A percentile compares a stretch with the other conserved stretches of the same genome.
phyloP scores from a whole-genome alignment of 1,140 invertebrate genomes.

The Drosophila burlai region DNA sequence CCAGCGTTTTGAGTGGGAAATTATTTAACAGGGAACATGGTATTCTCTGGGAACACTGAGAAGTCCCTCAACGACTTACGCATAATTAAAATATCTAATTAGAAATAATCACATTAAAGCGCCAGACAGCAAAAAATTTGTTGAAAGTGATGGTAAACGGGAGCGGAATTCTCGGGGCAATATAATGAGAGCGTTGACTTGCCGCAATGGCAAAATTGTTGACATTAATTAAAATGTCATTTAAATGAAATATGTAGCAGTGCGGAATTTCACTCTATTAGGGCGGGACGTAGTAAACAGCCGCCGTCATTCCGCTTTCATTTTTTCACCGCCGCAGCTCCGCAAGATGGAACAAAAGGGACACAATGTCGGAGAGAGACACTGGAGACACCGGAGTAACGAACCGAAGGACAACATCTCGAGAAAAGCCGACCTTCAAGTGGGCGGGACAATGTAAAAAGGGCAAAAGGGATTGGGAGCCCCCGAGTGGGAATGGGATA shows the following conservation, averaged over 20 bases:
- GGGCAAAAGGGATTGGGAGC: slow-evolving; percentile 38
- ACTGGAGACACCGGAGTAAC: slow-evolving; percentile 24
- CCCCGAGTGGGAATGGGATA: slow-evolving; percentile 7
- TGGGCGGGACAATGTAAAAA: slow-evolving; percentile 25
- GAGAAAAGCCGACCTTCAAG: slow-evolving; percentile 23
- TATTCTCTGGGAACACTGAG: background rate
- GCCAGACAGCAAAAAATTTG: slow-evolving; percentile 30
- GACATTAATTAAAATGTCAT: slow-evolving; percentile 84
- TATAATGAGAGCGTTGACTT: slow-evolving; percentile 49
- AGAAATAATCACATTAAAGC: slow-evolving; percentile 47
- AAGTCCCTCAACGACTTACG: slow-evolving; percentile 25
- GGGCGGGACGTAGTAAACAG: slow-evolving; percentile 33
- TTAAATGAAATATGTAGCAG: slow-evolving; percentile 83
- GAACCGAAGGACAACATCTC: slow-evolving; percentile 42
- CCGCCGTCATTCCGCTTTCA: slow-evolving; percentile 23
- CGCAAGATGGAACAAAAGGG: slow-evolving; percentile 3
- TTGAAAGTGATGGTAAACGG: slow-evolving; percentile 16
- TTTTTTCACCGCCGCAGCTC: background rate
- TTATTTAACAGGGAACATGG: slow-evolving; percentile 10
- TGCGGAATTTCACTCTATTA: slow-evolving; percentile 66
- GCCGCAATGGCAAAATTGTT: slow-evolving; percentile 73
- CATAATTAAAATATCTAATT: slow-evolving; percentile 51
- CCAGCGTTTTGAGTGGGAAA: background rate
- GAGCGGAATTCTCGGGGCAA: slow-evolving; percentile 20
- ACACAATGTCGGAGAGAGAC: slow-evolving; percentile 22